Conservation (phyloP, 2,888 invertebrate species). For the Pegoplata infirma region DNA sequence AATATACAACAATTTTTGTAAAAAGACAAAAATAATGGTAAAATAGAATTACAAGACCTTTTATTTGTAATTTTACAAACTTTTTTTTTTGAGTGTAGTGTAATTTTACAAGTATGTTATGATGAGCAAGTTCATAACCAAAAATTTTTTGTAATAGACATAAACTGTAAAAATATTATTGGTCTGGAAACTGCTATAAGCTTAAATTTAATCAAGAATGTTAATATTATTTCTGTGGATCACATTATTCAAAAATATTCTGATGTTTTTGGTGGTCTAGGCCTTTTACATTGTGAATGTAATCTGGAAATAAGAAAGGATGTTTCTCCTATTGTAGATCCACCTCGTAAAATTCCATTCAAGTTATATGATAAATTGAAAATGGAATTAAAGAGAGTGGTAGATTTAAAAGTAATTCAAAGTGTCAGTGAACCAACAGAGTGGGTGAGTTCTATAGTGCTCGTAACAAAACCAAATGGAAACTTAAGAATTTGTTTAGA, state of each 20-base stretch:
- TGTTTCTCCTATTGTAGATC: slow-evolving; percentile 35
- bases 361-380: slow-evolving; percentile 35
- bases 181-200: slow-evolving; percentile 29
- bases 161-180: slow-evolving; percentile 50
- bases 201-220: slow-evolving; percentile 37
- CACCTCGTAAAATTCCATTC: slow-evolving; percentile 49
- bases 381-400: slow-evolving; percentile 48
- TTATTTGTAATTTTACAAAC: too few species aligned
- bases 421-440: slow-evolving; percentile 54
- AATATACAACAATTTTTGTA: too few species aligned
- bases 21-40: too few species aligned
- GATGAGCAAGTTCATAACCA: slow-evolving; percentile 13
- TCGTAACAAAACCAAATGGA: slow-evolving; percentile 54
- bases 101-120: slow-evolving; percentile 17
- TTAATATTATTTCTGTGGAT: slow-evolving; percentile 26
- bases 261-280: slow-evolving; percentile 43
- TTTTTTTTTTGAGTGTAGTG: too few species aligned
- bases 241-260: slow-evolving; percentile 43
- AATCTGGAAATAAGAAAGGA: slow-evolving; percentile 33
- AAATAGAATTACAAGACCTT: too few species aligned
- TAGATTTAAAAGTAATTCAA: slow-evolving; percentile 44
- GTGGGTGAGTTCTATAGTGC: slow-evolving; percentile 60
- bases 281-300: too few species aligned
- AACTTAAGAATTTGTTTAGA: slow-evolving; percentile 53
- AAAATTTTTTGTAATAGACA: slow-evolving; percentile 38